Base-by-base conservation (phyloP, 2,113 vertebrate genomes). In the Hucho hucho region DNA sequence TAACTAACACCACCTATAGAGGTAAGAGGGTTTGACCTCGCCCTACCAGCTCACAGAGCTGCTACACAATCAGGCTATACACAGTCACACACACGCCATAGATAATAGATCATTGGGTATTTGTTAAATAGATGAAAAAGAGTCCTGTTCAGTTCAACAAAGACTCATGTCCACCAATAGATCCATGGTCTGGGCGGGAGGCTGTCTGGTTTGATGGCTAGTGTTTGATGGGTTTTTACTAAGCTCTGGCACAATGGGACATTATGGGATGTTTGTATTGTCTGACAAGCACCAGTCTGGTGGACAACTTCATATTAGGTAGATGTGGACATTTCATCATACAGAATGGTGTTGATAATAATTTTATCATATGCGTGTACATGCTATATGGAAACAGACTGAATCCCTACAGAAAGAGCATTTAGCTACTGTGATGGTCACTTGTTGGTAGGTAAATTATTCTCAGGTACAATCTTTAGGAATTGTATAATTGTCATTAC, bases 81-180 rank as follows among this genome's bases (percentile, higher is more conserved):
- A 76, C 79, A 78, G 72, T 59, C 75, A 84, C 74, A 85, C 72
- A 66, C 1, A 18, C 74, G 69, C 64, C 13, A 18, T 53, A 18
- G 13, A 91, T 90, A 89, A 91, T 78, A 84, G 75, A 90, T 91
- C 89, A 91, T 81, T 88, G 83, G 83, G 32, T 87, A 82, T 89
- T 90, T 93, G 90, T 89, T 92, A 79, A 86, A 87, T 83, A 82
- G 81, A 81, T 81, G 87, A 74, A 87, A 78, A 87, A 86, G 84
- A 83, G 77, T 70, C 49, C 49, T 53, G 16, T 18, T 53, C 81
- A 77, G 72, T 85, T 90, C 75, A 84, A 88, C 84, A 87, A 88
- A 90, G 79, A 82, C 81, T 79, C 78, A 75, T 79, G 87, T 74
- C 79, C 0, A 3, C 9, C 37, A 43, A 43, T 43, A 43, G 37